Conservation (phyloP, 2,888 invertebrate genomes). For the Acleris cristana region DNA sequence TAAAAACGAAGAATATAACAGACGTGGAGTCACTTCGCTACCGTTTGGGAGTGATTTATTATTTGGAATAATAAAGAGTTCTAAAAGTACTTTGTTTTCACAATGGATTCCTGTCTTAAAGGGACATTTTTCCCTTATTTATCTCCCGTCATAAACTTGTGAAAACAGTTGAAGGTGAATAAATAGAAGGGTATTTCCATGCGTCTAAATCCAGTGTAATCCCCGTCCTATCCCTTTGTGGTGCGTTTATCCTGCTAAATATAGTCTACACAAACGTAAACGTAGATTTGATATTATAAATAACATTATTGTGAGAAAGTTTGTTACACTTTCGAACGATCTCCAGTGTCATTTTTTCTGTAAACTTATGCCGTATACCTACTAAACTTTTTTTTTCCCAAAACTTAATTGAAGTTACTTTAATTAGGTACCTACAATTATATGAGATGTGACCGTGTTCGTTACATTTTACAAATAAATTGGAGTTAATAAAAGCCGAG, state of each 20-base stretch:
- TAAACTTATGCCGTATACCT: too few relatives aligned
- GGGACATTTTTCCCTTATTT: constrained; percentile 32
- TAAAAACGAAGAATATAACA: not conserved
- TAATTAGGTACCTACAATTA: too few relatives aligned
- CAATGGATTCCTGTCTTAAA: constrained; percentile 18
- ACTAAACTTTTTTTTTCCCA: too few relatives aligned
- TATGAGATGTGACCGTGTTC: too few relatives aligned
- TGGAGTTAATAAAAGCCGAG: too few relatives aligned
- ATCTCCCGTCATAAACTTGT: constrained; percentile 40
- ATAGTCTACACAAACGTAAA: not conserved
- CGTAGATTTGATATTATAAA: not conserved
- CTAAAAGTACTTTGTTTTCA: constrained; percentile 27
- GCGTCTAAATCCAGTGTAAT: constrained; percentile 57
- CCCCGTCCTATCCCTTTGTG: constrained; percentile 50
- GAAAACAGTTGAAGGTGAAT: constrained; percentile 47
- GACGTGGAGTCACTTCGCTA: not conserved
- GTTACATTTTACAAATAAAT: too few relatives aligned
- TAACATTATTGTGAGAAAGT: too few relatives aligned
- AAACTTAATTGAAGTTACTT: too few relatives aligned
- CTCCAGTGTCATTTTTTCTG: too few relatives aligned
- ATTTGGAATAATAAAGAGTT: constrained; percentile 17
- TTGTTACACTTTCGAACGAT: too few relatives aligned
- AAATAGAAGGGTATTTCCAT: constrained; percentile 55
- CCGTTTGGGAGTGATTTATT: constrained; percentile 15
- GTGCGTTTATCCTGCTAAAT: constrained; percentile 8